phyloP scores from a whole-genome alignment of 2,888 invertebrate species.

The Cephus pulcher region DNA sequence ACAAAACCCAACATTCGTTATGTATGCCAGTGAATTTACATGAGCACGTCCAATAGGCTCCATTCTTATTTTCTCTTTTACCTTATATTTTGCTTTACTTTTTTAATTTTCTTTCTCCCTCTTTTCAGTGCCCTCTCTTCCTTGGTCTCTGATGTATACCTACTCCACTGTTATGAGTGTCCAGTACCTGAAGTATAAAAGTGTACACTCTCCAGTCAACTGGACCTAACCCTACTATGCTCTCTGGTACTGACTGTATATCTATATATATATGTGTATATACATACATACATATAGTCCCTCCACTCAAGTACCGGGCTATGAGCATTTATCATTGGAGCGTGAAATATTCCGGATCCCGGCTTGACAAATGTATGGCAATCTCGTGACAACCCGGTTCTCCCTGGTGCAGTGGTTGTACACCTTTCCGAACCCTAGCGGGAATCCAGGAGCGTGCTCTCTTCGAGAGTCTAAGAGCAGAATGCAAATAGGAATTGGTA shows the following conservation, averaged over 20 bases:
- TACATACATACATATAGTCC: background rate
- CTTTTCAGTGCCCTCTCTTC: background rate
- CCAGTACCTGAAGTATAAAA: background rate
- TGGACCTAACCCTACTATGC: background rate
- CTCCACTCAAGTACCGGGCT: background rate
- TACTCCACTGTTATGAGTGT: background rate
- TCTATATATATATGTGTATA: background rate
- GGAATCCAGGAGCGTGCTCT: background rate
- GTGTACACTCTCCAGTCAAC: background rate
- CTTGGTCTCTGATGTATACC: background rate
- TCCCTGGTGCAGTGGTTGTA: background rate
- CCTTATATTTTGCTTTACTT: background rate
- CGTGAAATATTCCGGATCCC: background rate
- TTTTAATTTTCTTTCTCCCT: background rate
- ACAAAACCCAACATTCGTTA: background rate
- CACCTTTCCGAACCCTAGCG: background rate
- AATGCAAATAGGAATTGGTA: slow-evolving; percentile 2
- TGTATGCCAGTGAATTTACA: background rate
- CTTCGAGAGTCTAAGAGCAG: background rate
- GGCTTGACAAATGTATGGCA: background rate
- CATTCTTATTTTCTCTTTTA: background rate
- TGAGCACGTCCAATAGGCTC: background rate
- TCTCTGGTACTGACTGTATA: background rate
- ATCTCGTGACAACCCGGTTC: background rate
- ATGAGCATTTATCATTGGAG: background rate